phyloP scores from a whole-genome alignment of 1,140 invertebrate genomes.

The Ceratina calcarata region DNA sequence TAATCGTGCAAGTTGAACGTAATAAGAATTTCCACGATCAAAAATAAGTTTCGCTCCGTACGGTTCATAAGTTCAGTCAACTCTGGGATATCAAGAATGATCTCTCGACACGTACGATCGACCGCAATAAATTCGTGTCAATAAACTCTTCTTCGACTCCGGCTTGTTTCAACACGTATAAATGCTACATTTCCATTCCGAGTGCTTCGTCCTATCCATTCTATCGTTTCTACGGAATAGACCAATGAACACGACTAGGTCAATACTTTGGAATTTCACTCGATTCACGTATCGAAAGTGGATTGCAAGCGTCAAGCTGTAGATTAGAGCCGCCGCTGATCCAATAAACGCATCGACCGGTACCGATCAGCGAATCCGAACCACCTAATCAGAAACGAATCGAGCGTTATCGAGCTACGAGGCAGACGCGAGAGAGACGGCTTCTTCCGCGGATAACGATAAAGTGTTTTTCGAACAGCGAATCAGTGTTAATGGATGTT shows the following conservation, averaged over 20 bases:
- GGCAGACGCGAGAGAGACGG: slow-evolving; percentile 24
- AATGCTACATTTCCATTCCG: too few species aligned
- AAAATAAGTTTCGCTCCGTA: background rate
- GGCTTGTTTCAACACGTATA: background rate
- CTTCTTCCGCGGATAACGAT: slow-evolving; percentile 66
- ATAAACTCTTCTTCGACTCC: background rate
- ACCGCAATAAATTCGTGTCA: slow-evolving; percentile 14
- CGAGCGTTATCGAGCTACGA: background rate
- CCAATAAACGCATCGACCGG: background rate
- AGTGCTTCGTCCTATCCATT: too few species aligned
- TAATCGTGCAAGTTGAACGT: background rate
- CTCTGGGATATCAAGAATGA: slow-evolving; percentile 9
- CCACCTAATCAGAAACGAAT: background rate
- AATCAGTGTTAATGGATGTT: slow-evolving; percentile 68
- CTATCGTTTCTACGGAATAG: too few species aligned
- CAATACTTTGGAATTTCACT: too few species aligned
- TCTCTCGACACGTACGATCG: background rate
- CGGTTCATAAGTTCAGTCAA: background rate
- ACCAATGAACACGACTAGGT: too few species aligned
- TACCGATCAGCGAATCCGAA: background rate
- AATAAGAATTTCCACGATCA: slow-evolving; percentile 1
- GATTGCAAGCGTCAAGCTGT: too few species aligned
- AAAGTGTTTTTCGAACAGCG: slow-evolving; percentile 68
- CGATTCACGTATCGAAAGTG: too few species aligned
- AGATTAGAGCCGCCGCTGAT: background rate